Evolutionary conservation across 2,113 vertebrate species (phyloP), one percentile per base, ranked within the genome.

Genomic region (Chrysemys picta): DNA sequence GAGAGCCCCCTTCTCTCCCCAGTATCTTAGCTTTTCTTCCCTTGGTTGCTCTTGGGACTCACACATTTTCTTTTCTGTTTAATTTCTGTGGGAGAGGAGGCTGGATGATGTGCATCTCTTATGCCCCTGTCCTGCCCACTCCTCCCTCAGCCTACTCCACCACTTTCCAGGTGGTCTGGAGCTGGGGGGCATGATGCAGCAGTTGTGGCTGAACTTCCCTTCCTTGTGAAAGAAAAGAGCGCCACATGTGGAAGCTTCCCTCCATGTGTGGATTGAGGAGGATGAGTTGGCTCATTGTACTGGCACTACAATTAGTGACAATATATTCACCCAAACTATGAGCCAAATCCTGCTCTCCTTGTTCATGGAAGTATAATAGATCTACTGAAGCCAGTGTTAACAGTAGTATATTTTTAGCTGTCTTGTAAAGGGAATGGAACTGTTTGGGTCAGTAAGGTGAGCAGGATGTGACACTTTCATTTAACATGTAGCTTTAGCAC

Each of bases 271-370:
- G n/a, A 72, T 12, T 45, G 42, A 76, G 75, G 42, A 38, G 22
- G 42, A 65, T 89, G 21, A 12, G 13, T 47, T 52, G 27, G 4
- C 7, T 69, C 31, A 17, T 76, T 88, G 42, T 76, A 47, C 62
- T 90, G 80, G 80, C 9, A 0, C 2, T 72, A 69, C 2, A 87
- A 54, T 53, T 91, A 0, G 0, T 7, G 10, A 75, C 47, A 12
- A 54, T 81, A 31, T n/a, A 62, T 82, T 45, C 13, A 50, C 8
- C 38, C 16, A 76, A 62, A 19, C 45, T 29, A 79, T 54, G 80
- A 93, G 62, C 16, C 14, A 19, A 38, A 10, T n/a, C 72, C 35
- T 9, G 62, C 35, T 69, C 8, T 21, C 35, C 72, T 76, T 76
- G 72, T 45, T 78, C 11, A 78, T 78, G 25, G 12, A 47, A 45